Base-by-base conservation (phyloP, 2,113 vertebrate species). In the Epinephelus lanceolatus region DNA sequence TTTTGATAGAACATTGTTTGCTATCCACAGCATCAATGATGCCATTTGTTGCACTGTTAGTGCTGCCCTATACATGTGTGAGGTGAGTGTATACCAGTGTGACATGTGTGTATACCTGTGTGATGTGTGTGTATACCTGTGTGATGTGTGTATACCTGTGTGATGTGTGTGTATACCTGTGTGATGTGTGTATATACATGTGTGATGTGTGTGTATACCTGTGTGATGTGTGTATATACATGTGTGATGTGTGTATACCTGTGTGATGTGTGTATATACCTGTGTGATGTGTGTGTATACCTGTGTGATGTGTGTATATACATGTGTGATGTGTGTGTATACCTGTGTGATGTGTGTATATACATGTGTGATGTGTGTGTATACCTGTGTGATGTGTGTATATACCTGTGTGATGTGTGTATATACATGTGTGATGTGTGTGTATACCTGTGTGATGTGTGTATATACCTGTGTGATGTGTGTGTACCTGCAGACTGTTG, bases 401-500 rank as follows among this genome's bases (percentile, higher is more conserved):
- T 47, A 47, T n/a, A n/a, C 45, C 45, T 42, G 40, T 42, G 40
- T 10, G 40, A 47, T 12, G 45, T 47, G 40, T 25, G 23, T 59
- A 2, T 45, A 15, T n/a, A 62, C 61, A 45, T 49, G 42, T 49
- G 18, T 27, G 30, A 19, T 0, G 14, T 61, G 37, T 65, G 19
- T 27, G 0, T 52, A 19, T 21, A 37, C 12, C 1, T 69, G 23
- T 69, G 47, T 33, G n/a, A 27, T 17, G 5, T 71, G 56, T 66
- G 12, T 49, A 25, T 42, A 37, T 15, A 17, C 33, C 17, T 56
- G 13, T 21, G 3, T 5, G 15, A 51, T 11, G 1, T 13, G 65
- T 81, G 47, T n/a, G 23, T 19, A 99, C 98, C 98, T 99, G 98
- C 61, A 99, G 96, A 27, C 97, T 80, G 94, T 94, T 96, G 91